Evolutionary conservation across 2,888 invertebrate species (phyloP).

Genomic region (Agonopterix subpropinquella): DNA sequence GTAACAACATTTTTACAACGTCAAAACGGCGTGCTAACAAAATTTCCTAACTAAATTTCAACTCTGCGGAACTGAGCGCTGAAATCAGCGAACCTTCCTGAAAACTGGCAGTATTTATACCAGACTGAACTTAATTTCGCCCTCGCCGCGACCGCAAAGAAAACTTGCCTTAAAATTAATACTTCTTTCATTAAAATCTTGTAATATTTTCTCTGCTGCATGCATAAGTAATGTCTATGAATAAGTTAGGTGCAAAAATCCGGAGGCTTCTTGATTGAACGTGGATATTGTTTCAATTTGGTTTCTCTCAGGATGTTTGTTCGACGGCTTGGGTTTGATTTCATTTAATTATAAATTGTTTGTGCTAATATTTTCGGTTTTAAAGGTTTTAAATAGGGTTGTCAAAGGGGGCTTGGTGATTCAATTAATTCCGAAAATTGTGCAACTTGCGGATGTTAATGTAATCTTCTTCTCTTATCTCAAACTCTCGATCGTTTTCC

Average conservation of each 20-base stretch:
- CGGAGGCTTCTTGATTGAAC: slow-evolving; percentile 39
- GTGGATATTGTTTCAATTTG: slow-evolving; percentile 13
- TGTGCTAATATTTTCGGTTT: slow-evolving; percentile 2
- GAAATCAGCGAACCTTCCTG: not conserved
- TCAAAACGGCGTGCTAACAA: slow-evolving; percentile 2
- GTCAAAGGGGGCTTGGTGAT: too few relatives aligned
- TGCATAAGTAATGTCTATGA: slow-evolving; percentile 76
- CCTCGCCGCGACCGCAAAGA: slow-evolving; percentile 55
- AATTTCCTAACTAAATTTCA: not conserved
- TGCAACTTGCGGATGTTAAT: too few relatives aligned
- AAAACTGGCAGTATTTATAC: slow-evolving; percentile 8
- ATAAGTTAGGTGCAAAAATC: slow-evolving; percentile 69
- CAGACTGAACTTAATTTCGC: slow-evolving; percentile 54
- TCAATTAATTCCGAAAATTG: too few relatives aligned
- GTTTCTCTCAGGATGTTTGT: slow-evolving; percentile 1
- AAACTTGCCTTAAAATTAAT: slow-evolving; percentile 75
- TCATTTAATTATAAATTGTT: slow-evolving; percentile 2
- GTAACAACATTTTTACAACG: slow-evolving; percentile 1
- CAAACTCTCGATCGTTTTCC: too few relatives aligned
- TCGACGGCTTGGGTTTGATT: slow-evolving; percentile 1
- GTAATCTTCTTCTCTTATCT: too few relatives aligned
- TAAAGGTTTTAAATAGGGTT: not conserved
- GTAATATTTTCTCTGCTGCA: slow-evolving; percentile 76
- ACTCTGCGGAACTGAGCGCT: slow-evolving; percentile 1
- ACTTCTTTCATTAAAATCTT: slow-evolving; percentile 78